phyloP scores from a whole-genome alignment of 1,140 invertebrate species.

The Micrasema longulum region DNA sequence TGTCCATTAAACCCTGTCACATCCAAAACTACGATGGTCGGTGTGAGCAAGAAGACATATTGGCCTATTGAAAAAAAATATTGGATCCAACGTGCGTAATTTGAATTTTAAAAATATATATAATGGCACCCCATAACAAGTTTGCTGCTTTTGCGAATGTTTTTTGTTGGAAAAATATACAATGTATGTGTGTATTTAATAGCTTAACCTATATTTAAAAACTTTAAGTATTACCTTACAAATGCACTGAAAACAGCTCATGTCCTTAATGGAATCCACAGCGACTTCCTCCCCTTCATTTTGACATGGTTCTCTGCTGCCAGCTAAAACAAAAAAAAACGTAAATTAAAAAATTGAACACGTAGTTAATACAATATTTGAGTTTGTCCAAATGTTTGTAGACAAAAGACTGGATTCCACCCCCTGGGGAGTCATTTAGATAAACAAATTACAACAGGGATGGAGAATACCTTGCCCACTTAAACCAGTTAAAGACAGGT shows the following conservation, averaged over 20 bases:
- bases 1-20: background rate
- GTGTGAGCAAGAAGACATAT: no score
- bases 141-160: no score
- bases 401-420: no score
- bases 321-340: conserved; percentile 55
- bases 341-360: no score
- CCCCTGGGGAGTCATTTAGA: no score
- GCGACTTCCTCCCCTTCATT: conserved; percentile 61
- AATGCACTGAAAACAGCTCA: conserved; percentile 61
- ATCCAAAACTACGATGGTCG: no score
- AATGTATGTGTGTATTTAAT: background rate
- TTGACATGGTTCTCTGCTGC: conserved; percentile 57
- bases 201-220: background rate
- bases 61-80: background rate
- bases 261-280: conserved; percentile 59
- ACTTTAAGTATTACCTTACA: conserved; percentile 59
- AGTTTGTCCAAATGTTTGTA: no score
- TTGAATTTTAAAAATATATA: background rate
- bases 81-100: background rate
- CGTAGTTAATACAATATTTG: no score
- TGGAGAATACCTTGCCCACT: no score
- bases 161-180: no score
- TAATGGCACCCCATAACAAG: background rate
- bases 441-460: no score
- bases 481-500: no score